Percentiles rank a stretch among this genome's conserved stretches.
Conservation (phyloP, 37 sponge, comb jelly and placozoan genomes). For the Beroe ovata region DNA sequence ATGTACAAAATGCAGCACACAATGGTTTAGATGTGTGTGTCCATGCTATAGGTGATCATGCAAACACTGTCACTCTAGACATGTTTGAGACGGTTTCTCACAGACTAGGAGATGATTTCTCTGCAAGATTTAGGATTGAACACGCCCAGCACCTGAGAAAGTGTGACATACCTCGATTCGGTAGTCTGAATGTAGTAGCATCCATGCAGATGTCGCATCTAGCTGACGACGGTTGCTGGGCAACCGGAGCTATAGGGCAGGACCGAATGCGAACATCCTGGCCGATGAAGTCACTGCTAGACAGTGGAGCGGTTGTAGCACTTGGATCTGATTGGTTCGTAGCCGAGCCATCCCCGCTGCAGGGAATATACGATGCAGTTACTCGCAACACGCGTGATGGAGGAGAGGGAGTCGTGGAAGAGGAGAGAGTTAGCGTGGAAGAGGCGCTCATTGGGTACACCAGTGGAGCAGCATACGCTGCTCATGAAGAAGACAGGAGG, state of each 20-base stretch:
- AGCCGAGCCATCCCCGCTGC: not conserved
- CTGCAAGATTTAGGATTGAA: not conserved
- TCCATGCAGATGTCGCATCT: not conserved
- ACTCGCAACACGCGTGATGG: not conserved
- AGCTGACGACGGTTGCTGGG: not conserved
- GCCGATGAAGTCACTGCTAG: not conserved
- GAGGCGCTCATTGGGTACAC: not conserved
- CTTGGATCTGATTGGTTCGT: not conserved
- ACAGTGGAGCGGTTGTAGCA: not conserved
- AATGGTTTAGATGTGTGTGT: not conserved
- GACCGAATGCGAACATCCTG: not conserved
- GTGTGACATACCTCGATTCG: not conserved
- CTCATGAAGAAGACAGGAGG: not conserved
- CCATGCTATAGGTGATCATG: not conserved
- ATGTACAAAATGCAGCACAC: not conserved
- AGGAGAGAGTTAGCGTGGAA: not conserved
- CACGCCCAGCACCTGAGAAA: not conserved
- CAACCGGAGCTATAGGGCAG: not conserved
- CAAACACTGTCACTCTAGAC: not conserved
- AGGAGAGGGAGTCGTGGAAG: not conserved
- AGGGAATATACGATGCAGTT: not conserved
- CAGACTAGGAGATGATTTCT: not conserved
- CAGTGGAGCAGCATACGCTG: not conserved
- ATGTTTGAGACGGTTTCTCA: not conserved
- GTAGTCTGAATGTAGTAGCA: not conserved